phyloP scores from a whole-genome alignment of 2,113 vertebrate genomes.

The Oncorhynchus gorbuscha region DNA sequence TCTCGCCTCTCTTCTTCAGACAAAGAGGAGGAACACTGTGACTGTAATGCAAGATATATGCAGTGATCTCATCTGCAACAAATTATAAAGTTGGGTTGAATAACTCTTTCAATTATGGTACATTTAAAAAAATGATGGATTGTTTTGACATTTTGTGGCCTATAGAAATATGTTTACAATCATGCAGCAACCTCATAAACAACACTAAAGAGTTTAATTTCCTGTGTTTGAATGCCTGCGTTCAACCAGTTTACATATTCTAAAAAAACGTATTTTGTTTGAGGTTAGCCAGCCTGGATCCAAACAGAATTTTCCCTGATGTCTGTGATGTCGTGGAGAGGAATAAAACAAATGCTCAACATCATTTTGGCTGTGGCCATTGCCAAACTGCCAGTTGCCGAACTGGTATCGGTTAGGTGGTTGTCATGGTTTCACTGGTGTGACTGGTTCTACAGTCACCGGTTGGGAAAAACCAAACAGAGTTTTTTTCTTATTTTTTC shows the following conservation, averaged over 20 bases:
- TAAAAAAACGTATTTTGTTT: neutral
- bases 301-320: neutral
- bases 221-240: neutral
- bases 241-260: neutral
- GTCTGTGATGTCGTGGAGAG: too few relatives aligned
- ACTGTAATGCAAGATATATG: neutral
- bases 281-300: neutral
- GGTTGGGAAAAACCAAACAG: neutral
- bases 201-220: neutral
- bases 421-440: neutral
- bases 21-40: too few relatives aligned
- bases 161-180: neutral
- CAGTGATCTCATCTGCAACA: neutral
- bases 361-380: neutral
- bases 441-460: neutral
- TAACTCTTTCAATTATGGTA: neutral
- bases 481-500: too few relatives aligned
- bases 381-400: neutral
- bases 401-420: neutral
- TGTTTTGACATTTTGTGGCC: neutral
- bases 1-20: too few relatives aligned
- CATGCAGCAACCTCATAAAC: neutral
- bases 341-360: neutral
- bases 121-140: neutral
- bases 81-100: neutral